A percentile compares a stretch with the other conserved stretches of the same genome.
Evolutionary conservation across 2,888 invertebrate genomes (phyloP).

Genomic region (Muschampia plurimacula): DNA sequence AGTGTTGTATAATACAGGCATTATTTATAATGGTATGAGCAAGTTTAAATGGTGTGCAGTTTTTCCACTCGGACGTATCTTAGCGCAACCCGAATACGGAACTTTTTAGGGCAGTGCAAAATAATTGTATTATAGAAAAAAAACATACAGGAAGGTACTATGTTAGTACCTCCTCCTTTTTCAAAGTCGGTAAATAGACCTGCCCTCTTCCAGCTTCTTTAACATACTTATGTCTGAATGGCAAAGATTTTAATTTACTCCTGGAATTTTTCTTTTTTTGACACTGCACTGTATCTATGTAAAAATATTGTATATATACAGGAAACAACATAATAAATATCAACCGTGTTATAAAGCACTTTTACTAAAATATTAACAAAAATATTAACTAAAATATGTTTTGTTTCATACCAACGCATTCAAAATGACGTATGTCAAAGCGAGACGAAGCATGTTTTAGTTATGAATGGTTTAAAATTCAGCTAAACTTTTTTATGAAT

Average conservation of each 20-base stretch:
- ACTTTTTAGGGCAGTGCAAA: constrained; percentile 34
- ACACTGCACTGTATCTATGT: not conserved
- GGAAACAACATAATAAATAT: no score
- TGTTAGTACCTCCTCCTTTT: no score
- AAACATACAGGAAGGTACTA: no score
- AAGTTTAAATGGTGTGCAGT: constrained; percentile 35
- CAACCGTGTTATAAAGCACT: no score
- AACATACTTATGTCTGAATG: constrained; percentile 13
- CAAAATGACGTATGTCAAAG: no score
- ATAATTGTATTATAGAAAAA: constrained; percentile 27
- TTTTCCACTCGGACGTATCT: constrained; percentile 40
- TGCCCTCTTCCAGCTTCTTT: constrained; percentile 12
- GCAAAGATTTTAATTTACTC: constrained; percentile 21
- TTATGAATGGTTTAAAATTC: no score
- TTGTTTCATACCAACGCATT: no score
- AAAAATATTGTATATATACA: no score
- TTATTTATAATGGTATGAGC: constrained; percentile 37
- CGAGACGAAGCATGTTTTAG: no score
- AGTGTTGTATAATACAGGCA: constrained; percentile 30
- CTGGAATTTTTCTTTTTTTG: not conserved
- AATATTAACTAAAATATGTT: no score
- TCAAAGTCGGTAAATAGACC: not conserved
- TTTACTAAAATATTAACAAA: no score
- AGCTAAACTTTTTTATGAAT: no score
- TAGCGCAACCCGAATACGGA: constrained; percentile 35